Evolutionary conservation across 2,113 vertebrate genomes (phyloP).

Genomic region (Oryzias curvinotus): DNA sequence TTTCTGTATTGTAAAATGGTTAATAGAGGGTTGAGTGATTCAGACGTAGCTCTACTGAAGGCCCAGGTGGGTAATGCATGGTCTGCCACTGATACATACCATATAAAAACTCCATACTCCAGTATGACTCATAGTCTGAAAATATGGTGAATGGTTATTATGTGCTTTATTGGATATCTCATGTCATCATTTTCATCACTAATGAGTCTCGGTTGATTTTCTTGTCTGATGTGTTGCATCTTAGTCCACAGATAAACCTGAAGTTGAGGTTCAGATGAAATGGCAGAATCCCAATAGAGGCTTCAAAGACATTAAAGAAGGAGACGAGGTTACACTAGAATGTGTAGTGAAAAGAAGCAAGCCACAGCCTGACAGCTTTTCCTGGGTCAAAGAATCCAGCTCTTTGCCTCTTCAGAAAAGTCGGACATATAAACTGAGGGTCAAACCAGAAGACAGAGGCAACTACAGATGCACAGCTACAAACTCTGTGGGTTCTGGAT

Average conservation of each 20-base stretch:
- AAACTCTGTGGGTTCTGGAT: neutral
- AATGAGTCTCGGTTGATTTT: too few relatives aligned
- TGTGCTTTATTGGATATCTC: too few relatives aligned
- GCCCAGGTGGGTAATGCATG: too few relatives aligned
- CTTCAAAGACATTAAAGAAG: rapidly evolving
- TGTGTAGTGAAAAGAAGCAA: conserved; percentile 48
- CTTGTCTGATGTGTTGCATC: neutral
- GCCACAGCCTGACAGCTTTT: rapidly evolving
- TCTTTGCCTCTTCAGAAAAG: rapidly evolving
- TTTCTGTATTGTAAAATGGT: too few relatives aligned
- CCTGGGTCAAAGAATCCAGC: neutral
- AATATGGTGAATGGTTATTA: too few relatives aligned
- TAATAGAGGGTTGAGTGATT: too few relatives aligned
- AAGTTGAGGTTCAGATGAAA: conserved; percentile 4
- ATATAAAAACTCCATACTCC: too few relatives aligned
- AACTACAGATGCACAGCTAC: neutral
- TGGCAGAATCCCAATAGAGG: rapidly evolving
- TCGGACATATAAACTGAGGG: rapidly evolving
- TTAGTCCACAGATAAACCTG: conserved; percentile 53
- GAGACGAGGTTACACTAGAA: conserved; percentile 7
- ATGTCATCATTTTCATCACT: too few relatives aligned
- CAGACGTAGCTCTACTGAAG: too few relatives aligned
- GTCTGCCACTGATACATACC: too few relatives aligned
- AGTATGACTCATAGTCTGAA: too few relatives aligned
- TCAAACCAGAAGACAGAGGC: conserved; percentile 18